Conservation (phyloP, 2,888 invertebrate species). For the Allophyes oxyacanthae region DNA sequence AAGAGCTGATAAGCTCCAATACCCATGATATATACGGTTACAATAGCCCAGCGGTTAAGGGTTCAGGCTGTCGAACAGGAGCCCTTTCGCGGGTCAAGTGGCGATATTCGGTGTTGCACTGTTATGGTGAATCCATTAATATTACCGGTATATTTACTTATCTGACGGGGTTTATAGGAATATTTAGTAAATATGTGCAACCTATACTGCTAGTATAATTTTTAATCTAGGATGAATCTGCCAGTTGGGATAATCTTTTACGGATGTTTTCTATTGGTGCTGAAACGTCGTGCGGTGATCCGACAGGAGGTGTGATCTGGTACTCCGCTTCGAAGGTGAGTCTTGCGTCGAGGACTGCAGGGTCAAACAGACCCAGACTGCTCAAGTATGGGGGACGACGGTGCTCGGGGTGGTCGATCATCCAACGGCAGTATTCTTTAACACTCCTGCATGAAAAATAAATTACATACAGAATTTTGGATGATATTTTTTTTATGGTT, state of each 20-base stretch:
- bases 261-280: constrained; percentile 76
- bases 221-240: constrained; percentile 58
- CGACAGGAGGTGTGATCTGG: constrained; percentile 46
- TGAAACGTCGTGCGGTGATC: constrained; percentile 60
- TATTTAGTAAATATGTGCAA: too few species aligned
- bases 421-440: constrained; percentile 89
- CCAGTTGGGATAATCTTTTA: constrained; percentile 72
- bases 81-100: too few species aligned
- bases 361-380: constrained; percentile 87
- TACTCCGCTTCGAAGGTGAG: constrained; percentile 73
- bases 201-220: too few species aligned
- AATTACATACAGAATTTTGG: neutral
- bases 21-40: constrained; percentile 1
- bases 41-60: too few species aligned
- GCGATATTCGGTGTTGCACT: too few species aligned
- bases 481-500: too few species aligned
- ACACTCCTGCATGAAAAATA: constrained; percentile 83
- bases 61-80: too few species aligned
- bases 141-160: too few species aligned
- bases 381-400: constrained; percentile 87
- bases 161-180: too few species aligned
- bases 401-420: constrained; percentile 87
- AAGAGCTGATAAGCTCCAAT: constrained; percentile 4
- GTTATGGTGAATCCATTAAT: too few species aligned
- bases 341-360: constrained; percentile 76